Evolutionary conservation across 2,113 vertebrate species (phyloP).

Genomic region (Microtus oregoni): DNA sequence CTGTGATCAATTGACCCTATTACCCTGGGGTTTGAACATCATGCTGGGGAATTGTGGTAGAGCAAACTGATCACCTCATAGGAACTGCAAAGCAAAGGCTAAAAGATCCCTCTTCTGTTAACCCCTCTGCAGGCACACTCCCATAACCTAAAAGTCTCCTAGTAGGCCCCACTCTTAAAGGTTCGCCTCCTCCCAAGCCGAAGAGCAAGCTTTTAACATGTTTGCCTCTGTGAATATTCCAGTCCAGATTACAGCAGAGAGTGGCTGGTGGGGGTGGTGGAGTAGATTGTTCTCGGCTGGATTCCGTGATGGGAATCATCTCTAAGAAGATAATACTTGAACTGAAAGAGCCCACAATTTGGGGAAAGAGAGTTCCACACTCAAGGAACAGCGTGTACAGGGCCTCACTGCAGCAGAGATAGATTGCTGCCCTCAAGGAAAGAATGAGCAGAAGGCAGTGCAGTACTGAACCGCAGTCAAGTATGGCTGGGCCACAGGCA

Average conservation of each 20-base stretch:
- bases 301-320: not conserved
- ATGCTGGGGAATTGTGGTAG: too few relatives aligned
- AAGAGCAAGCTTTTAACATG: not conserved
- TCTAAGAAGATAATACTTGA: constrained; percentile 9
- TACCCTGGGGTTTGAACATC: not conserved
- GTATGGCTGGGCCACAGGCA: too few relatives aligned
- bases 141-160: not conserved
- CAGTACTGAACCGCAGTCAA: not conserved
- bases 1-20: not conserved
- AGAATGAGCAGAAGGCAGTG: not conserved
- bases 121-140: not conserved
- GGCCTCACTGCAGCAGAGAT: not conserved
- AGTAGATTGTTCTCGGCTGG: not conserved
- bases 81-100: not conserved
- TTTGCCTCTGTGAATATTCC: not conserved
- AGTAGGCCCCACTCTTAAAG: not conserved
- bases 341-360: not conserved
- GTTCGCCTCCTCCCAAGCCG: not conserved
- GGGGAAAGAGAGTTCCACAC: not conserved
- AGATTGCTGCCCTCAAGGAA: not conserved
- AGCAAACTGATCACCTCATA: not conserved
- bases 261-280: not conserved
- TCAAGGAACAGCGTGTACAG: not conserved
- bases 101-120: not conserved
- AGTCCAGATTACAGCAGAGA: not conserved